Evolutionary conservation across 2,888 invertebrate genomes (phyloP).

Genomic region (Tillus elongatus): DNA sequence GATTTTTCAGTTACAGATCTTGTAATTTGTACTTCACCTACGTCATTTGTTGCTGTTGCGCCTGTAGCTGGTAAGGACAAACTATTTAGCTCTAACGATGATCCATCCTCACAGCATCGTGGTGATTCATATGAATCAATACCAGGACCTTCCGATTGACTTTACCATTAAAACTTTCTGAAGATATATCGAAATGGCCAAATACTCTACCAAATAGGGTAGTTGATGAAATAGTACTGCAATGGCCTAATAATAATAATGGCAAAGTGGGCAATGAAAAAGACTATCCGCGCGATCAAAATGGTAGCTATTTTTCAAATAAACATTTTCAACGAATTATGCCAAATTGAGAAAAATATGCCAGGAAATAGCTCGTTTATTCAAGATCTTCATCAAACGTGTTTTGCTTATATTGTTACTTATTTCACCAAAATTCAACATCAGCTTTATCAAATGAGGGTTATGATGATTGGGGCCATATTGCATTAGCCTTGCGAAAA

Average conservation of each 20-base stretch:
- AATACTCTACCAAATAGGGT: too few species aligned
- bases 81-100: too few species aligned
- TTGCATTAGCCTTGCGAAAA: background rate
- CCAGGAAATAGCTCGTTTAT: slow-evolving; percentile 6
- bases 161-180: too few species aligned
- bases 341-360: background rate
- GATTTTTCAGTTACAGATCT: too few species aligned
- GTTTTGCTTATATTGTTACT: slow-evolving; percentile 3
- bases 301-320: slow-evolving; percentile 6
- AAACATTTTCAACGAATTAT: slow-evolving; percentile 5
- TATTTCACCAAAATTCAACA: slow-evolving; percentile 2
- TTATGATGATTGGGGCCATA: slow-evolving; percentile 3
- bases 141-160: too few species aligned
- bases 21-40: too few species aligned
- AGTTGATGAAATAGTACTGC: slow-evolving; percentile 1
- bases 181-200: too few species aligned
- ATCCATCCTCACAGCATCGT: too few species aligned
- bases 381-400: background rate
- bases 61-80: too few species aligned
- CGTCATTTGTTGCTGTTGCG: too few species aligned
- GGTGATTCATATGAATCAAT: too few species aligned
- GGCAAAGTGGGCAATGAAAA: slow-evolving; percentile 6
- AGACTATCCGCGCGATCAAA: background rate
- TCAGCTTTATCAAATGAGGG: slow-evolving; percentile 5
- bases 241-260: slow-evolving; percentile 1